phyloP scores from a whole-genome alignment of 2,797 vertebrate genomes.

The Carapus acus region DNA sequence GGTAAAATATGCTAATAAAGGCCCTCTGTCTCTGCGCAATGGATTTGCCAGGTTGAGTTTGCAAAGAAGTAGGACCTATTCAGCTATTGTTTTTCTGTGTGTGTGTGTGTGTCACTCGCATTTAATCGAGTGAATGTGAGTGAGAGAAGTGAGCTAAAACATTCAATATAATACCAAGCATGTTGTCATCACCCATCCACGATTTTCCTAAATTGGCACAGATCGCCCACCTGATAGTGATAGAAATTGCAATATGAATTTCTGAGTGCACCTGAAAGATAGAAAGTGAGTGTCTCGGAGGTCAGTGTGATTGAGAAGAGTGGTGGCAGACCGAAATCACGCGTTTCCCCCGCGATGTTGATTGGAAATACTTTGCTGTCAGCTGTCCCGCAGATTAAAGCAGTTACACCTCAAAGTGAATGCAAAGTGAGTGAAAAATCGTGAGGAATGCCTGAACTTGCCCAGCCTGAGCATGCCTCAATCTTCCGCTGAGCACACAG shows the following conservation, averaged over 20 bases:
- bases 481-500: too few species aligned
- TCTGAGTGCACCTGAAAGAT: conserved; percentile 30
- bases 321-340: conserved; percentile 19
- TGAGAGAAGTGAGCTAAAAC: background rate
- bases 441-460: background rate
- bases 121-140: too few species aligned
- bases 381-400: conserved; percentile 19
- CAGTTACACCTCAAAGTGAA: conserved; percentile 3
- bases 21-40: background rate
- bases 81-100: too few species aligned
- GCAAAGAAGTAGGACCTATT: conserved; percentile 1
- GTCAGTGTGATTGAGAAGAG: conserved; percentile 37
- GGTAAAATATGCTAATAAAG: conserved; percentile 8
- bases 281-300: conserved; percentile 33
- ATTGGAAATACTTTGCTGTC: conserved; percentile 23
- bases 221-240: conserved; percentile 7
- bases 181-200: too few species aligned
- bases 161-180: too few species aligned
- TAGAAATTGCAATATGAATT: conserved; percentile 31
- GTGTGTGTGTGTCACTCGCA: too few species aligned
- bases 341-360: conserved; percentile 7
- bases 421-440: too few species aligned
- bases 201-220: too few species aligned
- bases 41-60: conserved; percentile 1
- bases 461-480: conserved; percentile 1